Percentiles rank a stretch among this genome's conserved stretches.
Conservation (phyloP, 2,113 vertebrate species). For the Mixornis gularis region DNA sequence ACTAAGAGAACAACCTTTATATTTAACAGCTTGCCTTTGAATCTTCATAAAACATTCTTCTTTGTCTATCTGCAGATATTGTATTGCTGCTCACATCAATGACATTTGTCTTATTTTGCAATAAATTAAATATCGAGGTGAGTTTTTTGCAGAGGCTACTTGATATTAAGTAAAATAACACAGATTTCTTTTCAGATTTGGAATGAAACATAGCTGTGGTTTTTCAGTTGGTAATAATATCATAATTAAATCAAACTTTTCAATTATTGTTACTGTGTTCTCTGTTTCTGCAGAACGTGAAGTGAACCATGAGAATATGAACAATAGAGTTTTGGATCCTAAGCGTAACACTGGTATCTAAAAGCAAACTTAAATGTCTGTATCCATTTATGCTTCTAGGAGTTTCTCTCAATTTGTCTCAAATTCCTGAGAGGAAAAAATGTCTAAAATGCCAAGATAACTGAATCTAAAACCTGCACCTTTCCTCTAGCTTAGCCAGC, state of each 20-base stretch:
- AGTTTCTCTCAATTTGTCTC: neutral
- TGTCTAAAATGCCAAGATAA: neutral
- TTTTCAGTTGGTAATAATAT: neutral
- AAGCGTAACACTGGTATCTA: rapidly evolving
- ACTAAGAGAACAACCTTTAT: neutral
- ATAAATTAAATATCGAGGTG: neutral
- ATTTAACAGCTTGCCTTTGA: neutral
- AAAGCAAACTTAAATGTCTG: neutral
- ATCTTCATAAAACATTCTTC: neutral
- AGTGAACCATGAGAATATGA: neutral
- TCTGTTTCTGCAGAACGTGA: neutral
- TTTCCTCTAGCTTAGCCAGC: neutral
- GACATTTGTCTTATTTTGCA: neutral
- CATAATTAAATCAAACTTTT: neutral
- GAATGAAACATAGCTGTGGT: neutral
- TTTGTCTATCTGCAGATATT: neutral
- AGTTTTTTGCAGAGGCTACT: neutral
- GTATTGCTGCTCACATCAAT: neutral
- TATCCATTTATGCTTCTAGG: neutral
- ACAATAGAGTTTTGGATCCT: neutral
- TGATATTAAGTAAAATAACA: neutral
- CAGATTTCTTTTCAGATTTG: neutral
- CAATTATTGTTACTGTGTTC: neutral
- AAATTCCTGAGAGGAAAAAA: neutral
- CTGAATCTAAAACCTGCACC: neutral